These are phyloP conservation scores for Apis mellifera DNA, from an alignment of 1,140 invertebrate species.

Conservation along the genomic window DNA sequence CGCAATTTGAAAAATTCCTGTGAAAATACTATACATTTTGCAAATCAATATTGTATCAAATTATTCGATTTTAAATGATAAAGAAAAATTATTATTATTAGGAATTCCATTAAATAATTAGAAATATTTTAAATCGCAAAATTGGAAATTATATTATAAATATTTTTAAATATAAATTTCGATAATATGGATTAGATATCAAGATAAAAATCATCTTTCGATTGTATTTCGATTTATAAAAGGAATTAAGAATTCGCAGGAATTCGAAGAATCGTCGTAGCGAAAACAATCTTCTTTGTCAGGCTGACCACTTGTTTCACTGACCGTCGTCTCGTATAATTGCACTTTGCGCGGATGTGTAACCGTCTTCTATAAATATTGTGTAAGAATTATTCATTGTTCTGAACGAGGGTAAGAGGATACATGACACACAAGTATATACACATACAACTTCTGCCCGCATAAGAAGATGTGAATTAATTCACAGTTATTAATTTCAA, in stretches of 20 bases:
- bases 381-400: constrained; percentile 18
- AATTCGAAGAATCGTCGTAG: not conserved
- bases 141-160: too few species aligned
- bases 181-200: too few species aligned
- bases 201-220: too few species aligned
- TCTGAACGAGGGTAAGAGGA: not conserved
- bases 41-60: not conserved
- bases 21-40: not conserved
- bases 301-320: not conserved
- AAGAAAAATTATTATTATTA: too few species aligned
- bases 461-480: not conserved
- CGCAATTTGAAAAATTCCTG: not conserved
- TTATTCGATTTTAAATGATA: not conserved
- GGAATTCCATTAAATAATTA: too few species aligned
- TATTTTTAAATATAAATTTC: too few species aligned
- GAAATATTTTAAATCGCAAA: too few species aligned
- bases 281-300: not conserved
- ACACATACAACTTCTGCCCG: not conserved
- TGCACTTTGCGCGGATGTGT: not conserved
- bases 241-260: not conserved
- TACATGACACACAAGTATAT: not conserved
- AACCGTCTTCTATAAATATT: not conserved
- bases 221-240: not conserved
- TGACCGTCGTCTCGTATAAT: not conserved
- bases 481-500: not conserved